Evolutionary conservation across 2,797 vertebrate genomes (phyloP), one percentile per base, ranked within the genome.

Genomic region (Pempheris klunzingeri): DNA sequence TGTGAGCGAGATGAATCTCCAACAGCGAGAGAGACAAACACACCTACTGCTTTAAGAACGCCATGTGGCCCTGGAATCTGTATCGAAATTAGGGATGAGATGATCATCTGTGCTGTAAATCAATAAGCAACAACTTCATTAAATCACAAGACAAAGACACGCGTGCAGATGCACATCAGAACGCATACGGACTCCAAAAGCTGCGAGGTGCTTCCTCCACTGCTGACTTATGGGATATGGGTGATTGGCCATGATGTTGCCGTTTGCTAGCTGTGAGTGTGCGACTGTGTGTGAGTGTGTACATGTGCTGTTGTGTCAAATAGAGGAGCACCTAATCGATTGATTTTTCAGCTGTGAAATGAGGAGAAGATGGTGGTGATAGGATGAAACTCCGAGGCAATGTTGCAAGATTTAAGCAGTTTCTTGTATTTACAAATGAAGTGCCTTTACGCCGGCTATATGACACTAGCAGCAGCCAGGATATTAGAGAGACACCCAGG

Each of bases 41-140:
- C 73, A 52, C 36, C 43, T 44, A 43, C 43, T 54, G 41, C 32
- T 39, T 66, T 13, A 60, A 74, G 7, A 75, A 57, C 28, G 38
- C 24, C 2, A 77, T 10, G 24, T 7, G 28, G 32, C 24, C 38
- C 2, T 43, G 13, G 39, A 47, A 54, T 52, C 32, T 63, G 52
- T 39, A 14, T 47, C 54, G 11, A n/a, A 62, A 59, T 72, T 66
- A 83, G 24, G 46, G 32, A 81, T 77, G 66, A 28, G 66, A 69
- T 68, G 73, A 81, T 63, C 72, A 63, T 70, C 54, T 71, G 61
- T 18, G 28, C 59, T 12, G 53, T 20, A 53, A 81, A 75, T 79
- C 63, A 49, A 73, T 46, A 67, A 73, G 70, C 41, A 28, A 22
- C 7, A 32, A 14, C 4, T 6, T 69, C 49, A 17, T 49, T 62